Evolutionary conservation across 1,140 invertebrate genomes (phyloP).

Genomic region (Camponotus floridanus): DNA sequence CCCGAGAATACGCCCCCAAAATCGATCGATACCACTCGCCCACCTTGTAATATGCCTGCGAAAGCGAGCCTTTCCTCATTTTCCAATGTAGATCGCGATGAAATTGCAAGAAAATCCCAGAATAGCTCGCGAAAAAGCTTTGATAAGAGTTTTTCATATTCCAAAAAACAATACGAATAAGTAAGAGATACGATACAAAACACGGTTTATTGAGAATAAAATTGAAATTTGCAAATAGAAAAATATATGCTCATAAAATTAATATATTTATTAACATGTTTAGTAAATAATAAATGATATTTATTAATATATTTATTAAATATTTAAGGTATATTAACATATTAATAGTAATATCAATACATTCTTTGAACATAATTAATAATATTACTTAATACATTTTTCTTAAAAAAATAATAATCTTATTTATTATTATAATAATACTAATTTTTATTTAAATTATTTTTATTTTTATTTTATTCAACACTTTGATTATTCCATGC

Average conservation of each 20-base stretch:
- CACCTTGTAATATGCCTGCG: slow-evolving; percentile 20
- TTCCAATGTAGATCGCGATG: slow-evolving; percentile 21
- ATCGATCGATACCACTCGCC: slow-evolving; percentile 40
- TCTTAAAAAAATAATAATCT: too few relatives aligned
- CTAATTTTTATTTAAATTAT: too few relatives aligned
- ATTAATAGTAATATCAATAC: too few relatives aligned
- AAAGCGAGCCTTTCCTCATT: slow-evolving; percentile 40
- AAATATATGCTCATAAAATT: background rate
- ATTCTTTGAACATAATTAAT: too few relatives aligned
- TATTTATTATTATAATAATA: too few relatives aligned
- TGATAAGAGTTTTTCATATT: background rate
- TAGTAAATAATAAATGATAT: too few relatives aligned
- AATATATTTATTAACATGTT: too few relatives aligned
- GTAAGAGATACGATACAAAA: background rate
- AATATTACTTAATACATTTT: too few relatives aligned
- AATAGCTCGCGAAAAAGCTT: background rate
- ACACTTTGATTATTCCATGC: too few relatives aligned
- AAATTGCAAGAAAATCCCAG: slow-evolving; percentile 25
- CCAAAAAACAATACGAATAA: background rate
- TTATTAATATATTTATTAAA: too few relatives aligned
- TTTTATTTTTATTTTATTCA: too few relatives aligned
- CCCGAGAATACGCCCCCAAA: slow-evolving; percentile 47
- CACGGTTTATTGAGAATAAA: background rate
- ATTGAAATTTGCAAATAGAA: background rate
- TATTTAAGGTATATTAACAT: too few relatives aligned